Base-by-base conservation (phyloP, 2,888 invertebrate genomes). In the Cryptocephalus primarius region DNA sequence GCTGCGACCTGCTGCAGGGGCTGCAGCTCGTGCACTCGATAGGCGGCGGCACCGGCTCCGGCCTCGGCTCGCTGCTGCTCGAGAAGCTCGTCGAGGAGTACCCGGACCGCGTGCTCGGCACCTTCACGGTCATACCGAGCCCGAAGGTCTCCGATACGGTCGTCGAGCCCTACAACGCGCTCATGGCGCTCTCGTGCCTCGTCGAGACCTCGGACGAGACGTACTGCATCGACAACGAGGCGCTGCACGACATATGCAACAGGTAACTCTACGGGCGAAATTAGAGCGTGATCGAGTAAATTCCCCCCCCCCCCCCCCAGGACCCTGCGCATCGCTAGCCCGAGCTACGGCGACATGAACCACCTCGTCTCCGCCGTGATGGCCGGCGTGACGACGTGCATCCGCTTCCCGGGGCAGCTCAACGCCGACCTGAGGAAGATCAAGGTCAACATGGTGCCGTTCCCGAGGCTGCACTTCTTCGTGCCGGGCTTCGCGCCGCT, bases 1-100 rank as follows among this genome's bases (percentile, higher is more conserved):
- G 78, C 60, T 78, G 89, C 63, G 89, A 90, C 64, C 87, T 88
- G 52, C 12, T 6, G 22, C 83, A 85, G 69, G 89, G 89, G 56
- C 83, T 83, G 62, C 83, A 83, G 47, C 62, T 83, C 50, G 79
- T 82, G n/a, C 83, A 83, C 62, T 84, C 84, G 1, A 70, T 86
- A 2, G 84, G 85, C 1, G 85, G 86, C 39, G 85, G 86, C 1
- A 86, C 85, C 11, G 86, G 86, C 0, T 80, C 83, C 12, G 85
- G 86, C 34, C 76, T 85, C 79, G 85, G 60, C 10, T 57, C 60
- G 39, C 71, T 87, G 32, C 69, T 86, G 39, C 78, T 86, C 54
- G 79, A 78, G 41, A 85, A 85, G 66, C 82, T 86, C 48, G 74
- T 83, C 14, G 85, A 85, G 61, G 85, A 87, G 61, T 86, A 84